These are phyloP conservation scores for Cepaea nemoralis DNA, from an alignment of 1,140 invertebrate genomes.

Conservation along the genomic window DNA sequence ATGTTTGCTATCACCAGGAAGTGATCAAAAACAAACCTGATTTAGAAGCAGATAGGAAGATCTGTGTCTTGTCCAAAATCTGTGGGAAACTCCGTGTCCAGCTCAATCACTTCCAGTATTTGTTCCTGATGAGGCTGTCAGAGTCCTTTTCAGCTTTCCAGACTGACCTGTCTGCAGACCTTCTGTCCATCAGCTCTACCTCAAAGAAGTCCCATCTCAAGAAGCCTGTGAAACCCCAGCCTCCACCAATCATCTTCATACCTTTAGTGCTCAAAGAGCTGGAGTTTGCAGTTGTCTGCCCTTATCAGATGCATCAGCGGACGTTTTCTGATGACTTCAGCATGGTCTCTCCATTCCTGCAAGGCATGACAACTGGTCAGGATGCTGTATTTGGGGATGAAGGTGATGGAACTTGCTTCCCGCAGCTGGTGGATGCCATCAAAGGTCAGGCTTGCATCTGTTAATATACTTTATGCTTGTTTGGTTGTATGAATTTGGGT, in stretches of 20 bases:
- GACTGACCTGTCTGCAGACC: conserved; percentile 80
- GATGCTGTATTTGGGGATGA: conserved; percentile 34
- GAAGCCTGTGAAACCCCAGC: background rate
- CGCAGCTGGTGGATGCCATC: conserved; percentile 13
- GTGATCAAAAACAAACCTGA: background rate
- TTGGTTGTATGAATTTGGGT: no score
- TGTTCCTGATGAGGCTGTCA: conserved; percentile 86
- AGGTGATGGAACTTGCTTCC: conserved; percentile 21
- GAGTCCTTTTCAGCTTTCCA: conserved; percentile 83
- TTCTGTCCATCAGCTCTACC: conserved; percentile 65
- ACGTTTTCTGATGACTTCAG: conserved; percentile 54
- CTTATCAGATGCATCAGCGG: conserved; percentile 51
- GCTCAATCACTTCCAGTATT: conserved; percentile 89
- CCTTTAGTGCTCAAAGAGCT: conserved; percentile 86
- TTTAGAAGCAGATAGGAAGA: conserved; percentile 47
- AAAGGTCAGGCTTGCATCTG: conserved; percentile 19
- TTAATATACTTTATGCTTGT: no score
- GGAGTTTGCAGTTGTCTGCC: conserved; percentile 89
- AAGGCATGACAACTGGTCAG: conserved; percentile 19
- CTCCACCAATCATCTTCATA: conserved; percentile 66
- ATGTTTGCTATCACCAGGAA: background rate
- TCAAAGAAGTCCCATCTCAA: conserved; percentile 14
- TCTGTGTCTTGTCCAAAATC: conserved; percentile 57
- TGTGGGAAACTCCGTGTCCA: conserved; percentile 63
- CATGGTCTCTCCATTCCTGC: conserved; percentile 40